Evolutionary conservation across 2,888 invertebrate species (phyloP), one percentile per base, ranked within the genome.

Genomic region (Xanthorhoe spadicearia): DNA sequence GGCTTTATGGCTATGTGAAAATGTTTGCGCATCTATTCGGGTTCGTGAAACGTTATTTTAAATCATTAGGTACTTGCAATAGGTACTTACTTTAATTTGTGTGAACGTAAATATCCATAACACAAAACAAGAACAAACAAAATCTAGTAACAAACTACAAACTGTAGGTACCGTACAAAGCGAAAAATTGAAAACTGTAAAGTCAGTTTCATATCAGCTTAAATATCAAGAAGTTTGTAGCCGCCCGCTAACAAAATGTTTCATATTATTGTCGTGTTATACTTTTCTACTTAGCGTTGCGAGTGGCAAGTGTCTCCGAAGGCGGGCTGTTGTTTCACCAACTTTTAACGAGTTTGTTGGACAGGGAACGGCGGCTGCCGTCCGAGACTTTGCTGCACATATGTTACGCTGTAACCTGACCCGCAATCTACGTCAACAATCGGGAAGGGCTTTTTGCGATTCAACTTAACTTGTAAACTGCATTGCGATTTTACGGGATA

Each of bases 261-360:
- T 75, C 75, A 71, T 76, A 73, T 76, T 73, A 75, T 76, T 76
- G 76, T 74, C 87, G 84, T 84, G 88, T 88, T 88, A 90, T 85
- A 89, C 85, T 92, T 89, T 87, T 85, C 84, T 89, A 89, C 90
- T 92, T 92, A 90, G 85, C 89, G 89, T 87, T 87, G 79, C 74
- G 79, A 85, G 85, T 85, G 83, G 86, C 90, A 88, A 90, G 90
- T 90, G 90, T 91, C 90, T 88, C 80, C 81, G 77, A 83, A 87
- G 88, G 87, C 78, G 78, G 79, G 83, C 85, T 85, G 90, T 90
- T 91, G 91, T 90, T 89, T 88, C 86, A 75, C 85, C 82, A 92
- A 92, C 87, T 92, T 92, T 92, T 92, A 92, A 92, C 92, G 92
- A 92, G 92, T 92, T 92, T 91, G 92, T 89, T 83, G 92, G 92